A percentile compares a stretch with the other conserved stretches of the same genome.
phyloP scores from a whole-genome alignment of 2,888 invertebrate genomes.

The Ferrisia virgata region DNA sequence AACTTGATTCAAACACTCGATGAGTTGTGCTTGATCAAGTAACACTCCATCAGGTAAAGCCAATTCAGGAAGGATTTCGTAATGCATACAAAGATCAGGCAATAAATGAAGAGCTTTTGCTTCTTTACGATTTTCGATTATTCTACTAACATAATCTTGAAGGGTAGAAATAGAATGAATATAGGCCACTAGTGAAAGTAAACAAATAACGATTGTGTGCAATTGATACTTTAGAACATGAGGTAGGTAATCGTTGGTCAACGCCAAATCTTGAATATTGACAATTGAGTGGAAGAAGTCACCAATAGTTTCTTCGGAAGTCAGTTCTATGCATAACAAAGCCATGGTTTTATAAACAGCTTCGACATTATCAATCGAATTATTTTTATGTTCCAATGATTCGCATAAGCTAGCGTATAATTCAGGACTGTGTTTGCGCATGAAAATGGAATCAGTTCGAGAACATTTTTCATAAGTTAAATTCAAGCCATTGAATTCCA shows the following conservation, averaged over 20 bases:
- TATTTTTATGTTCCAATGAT: conserved; percentile 74
- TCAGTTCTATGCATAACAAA: conserved; percentile 83
- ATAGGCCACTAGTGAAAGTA: conserved; percentile 67
- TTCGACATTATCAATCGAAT: conserved; percentile 80
- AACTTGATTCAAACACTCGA: conserved; percentile 71
- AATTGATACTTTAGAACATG: conserved; percentile 76
- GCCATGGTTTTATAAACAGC: conserved; percentile 90
- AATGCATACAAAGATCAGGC: conserved; percentile 68
- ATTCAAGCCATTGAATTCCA: conserved; percentile 57
- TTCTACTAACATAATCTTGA: conserved; percentile 64
- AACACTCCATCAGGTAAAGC: conserved; percentile 50
- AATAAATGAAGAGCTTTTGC: conserved; percentile 65
- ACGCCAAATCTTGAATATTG: conserved; percentile 55
- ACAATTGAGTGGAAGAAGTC: conserved; percentile 85
- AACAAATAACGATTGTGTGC: conserved; percentile 71
- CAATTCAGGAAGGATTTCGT: conserved; percentile 52
- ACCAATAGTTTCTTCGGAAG: conserved; percentile 80
- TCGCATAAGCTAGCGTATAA: conserved; percentile 78
- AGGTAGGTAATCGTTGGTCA: conserved; percentile 55
- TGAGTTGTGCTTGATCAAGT: conserved; percentile 61
- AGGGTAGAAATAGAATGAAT: conserved; percentile 62
- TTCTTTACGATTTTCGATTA: conserved; percentile 58
- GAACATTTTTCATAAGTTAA: conserved; percentile 83
- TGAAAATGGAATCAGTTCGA: conserved; percentile 91
- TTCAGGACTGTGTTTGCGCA: conserved; percentile 87